phyloP scores from a whole-genome alignment of 2,113 vertebrate genomes.

The Rhinopithecus roxellana region DNA sequence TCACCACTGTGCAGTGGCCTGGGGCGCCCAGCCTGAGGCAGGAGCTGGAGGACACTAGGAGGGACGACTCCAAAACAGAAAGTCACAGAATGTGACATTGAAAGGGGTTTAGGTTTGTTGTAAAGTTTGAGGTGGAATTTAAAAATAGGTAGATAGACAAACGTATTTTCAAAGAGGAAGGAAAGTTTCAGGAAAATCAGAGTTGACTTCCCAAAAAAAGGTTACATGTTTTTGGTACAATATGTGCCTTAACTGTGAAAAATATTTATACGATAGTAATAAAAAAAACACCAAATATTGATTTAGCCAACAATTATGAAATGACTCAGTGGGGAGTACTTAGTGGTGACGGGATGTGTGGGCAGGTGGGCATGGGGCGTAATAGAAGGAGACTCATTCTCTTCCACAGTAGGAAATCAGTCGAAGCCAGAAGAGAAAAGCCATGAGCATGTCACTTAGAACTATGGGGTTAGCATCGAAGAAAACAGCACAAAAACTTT shows the following conservation, averaged over 20 bases:
- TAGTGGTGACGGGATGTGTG: no score
- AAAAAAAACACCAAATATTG: neutral
- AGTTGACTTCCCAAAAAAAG: neutral
- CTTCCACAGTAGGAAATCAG: neutral
- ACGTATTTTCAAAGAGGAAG: neutral
- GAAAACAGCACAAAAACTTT: neutral
- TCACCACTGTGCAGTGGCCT: neutral
- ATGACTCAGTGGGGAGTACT: neutral
- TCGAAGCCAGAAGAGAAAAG: neutral
- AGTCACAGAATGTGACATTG: neutral
- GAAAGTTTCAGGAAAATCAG: neutral
- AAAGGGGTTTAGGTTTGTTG: neutral
- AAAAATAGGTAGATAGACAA: neutral
- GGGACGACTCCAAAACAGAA: neutral
- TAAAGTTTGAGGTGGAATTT: neutral
- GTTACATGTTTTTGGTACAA: neutral
- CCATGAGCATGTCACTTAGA: neutral
- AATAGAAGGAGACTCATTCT: accelerated
- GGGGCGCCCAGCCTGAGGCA: no score
- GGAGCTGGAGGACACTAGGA: neutral
- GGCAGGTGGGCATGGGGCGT: neutral
- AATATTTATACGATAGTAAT: neutral
- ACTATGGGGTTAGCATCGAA: accelerated
- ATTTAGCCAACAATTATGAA: neutral
- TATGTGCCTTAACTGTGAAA: neutral